Percentiles rank a stretch among this genome's conserved stretches.
Evolutionary conservation across 2,797 vertebrate genomes (phyloP).

Genomic region (Nannoperca obscura): DNA sequence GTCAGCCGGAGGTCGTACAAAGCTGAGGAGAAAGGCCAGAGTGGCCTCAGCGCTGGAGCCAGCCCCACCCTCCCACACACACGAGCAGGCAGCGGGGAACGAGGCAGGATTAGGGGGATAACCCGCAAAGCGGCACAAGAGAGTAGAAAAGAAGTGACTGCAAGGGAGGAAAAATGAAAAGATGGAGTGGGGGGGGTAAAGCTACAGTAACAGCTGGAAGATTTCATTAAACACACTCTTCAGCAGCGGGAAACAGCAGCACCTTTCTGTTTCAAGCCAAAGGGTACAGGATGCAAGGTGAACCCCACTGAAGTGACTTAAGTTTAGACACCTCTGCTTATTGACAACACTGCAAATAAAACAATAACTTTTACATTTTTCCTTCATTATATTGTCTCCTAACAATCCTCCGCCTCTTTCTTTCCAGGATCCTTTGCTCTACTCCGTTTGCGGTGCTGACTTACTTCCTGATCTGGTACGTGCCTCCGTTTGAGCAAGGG

Average conservation of each 20-base stretch:
- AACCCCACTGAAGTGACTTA: too few species aligned
- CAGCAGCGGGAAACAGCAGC: neutral
- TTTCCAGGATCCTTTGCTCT: conserved; percentile 91
- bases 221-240: conserved; percentile 21
- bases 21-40: conserved; percentile 20
- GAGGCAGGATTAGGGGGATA: conserved; percentile 70
- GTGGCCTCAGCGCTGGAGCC: conserved; percentile 12
- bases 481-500: conserved; percentile 88
- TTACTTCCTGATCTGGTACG: conserved; percentile 95
- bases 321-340: neutral
- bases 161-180: conserved; percentile 20
- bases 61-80: conserved; percentile 29
- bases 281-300: neutral
- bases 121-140: conserved; percentile 51
- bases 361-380: neutral
- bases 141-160: conserved; percentile 36
- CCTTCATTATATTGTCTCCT: neutral
- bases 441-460: conserved; percentile 90
- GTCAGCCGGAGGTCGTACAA: conserved; percentile 33
- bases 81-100: conserved; percentile 14
- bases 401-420: neutral
- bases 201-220: conserved; percentile 35
- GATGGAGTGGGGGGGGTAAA: neutral
- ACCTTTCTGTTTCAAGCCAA: neutral
- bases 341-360: neutral